Evolutionary conservation across 2,797 vertebrate species (phyloP).

Genomic region (Kryptopterus vitreolus): DNA sequence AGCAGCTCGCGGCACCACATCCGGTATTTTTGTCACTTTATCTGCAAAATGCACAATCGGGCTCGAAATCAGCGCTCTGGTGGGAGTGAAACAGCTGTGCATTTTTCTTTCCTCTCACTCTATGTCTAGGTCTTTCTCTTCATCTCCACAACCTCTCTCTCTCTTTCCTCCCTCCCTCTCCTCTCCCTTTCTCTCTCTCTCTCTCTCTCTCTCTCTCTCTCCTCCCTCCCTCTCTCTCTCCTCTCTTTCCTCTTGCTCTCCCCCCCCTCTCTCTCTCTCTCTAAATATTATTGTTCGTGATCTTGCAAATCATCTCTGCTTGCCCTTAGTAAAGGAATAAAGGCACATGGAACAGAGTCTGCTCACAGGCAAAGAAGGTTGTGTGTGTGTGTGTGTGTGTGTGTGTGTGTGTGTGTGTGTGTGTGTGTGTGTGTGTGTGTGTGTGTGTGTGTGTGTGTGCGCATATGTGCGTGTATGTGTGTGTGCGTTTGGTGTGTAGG

Average conservation of each 20-base stretch:
- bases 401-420: no score
- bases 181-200: neutral
- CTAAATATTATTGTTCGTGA: constrained; percentile 39
- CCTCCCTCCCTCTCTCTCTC: neutral
- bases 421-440: neutral
- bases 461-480: neutral
- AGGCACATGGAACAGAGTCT: constrained; percentile 17
- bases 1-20: constrained; percentile 95
- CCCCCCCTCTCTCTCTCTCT: neutral
- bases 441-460: constrained; percentile 29
- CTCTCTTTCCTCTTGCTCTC: neutral
- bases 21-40: constrained; percentile 99
- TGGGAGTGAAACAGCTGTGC: constrained; percentile 58
- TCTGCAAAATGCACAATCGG: constrained; percentile 99
- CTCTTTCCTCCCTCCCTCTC: neutral
- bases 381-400: constrained; percentile 35
- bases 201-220: constrained; percentile 16
- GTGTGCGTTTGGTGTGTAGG: constrained; percentile 41
- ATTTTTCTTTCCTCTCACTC: constrained; percentile 4
- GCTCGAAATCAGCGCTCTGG: constrained; percentile 92
- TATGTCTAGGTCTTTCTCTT: neutral
- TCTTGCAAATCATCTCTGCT: constrained; percentile 29
- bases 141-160: neutral
- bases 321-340: constrained; percentile 25
- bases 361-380: constrained; percentile 23